phyloP scores from a whole-genome alignment of 2,888 invertebrate genomes.

The Cheilosia impressa region DNA sequence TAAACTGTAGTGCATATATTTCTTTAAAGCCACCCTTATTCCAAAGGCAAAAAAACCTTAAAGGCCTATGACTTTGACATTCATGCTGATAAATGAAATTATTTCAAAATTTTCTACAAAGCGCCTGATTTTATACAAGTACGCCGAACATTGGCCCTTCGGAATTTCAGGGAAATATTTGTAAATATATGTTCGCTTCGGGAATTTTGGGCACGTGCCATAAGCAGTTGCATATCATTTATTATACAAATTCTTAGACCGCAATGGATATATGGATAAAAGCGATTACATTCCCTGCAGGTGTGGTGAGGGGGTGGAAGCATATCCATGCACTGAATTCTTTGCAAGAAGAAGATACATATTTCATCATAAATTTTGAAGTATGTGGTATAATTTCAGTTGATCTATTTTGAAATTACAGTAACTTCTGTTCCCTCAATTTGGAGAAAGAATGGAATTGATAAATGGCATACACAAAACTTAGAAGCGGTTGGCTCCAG shows the following conservation, averaged over 20 bases:
- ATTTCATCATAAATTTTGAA: conserved; percentile 53
- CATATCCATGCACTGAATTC: conserved; percentile 10
- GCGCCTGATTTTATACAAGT: neutral
- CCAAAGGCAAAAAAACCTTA: neutral
- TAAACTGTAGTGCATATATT: neutral
- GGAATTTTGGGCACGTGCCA: conserved; percentile 66
- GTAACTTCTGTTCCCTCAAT: neutral
- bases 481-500: neutral
- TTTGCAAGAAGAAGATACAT: neutral
- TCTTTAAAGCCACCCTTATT: neutral
- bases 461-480: conserved; percentile 12
- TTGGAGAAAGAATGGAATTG: conserved; percentile 1
- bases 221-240: conserved; percentile 60
- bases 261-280: conserved; percentile 3
- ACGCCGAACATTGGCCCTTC: conserved; percentile 11
- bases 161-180: conserved; percentile 13
- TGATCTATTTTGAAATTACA: conserved; percentile 49
- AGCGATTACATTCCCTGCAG: conserved; percentile 8
- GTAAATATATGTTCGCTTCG: neutral
- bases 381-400: conserved; percentile 43
- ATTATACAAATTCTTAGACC: conserved; percentile 19
- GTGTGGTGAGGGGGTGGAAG: neutral
- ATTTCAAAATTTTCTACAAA: conserved; percentile 11
- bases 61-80: neutral
- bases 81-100: conserved; percentile 18